These are phyloP conservation scores for Beris chalybata DNA, from an alignment of 2,888 invertebrate species.

Conservation along the genomic window DNA sequence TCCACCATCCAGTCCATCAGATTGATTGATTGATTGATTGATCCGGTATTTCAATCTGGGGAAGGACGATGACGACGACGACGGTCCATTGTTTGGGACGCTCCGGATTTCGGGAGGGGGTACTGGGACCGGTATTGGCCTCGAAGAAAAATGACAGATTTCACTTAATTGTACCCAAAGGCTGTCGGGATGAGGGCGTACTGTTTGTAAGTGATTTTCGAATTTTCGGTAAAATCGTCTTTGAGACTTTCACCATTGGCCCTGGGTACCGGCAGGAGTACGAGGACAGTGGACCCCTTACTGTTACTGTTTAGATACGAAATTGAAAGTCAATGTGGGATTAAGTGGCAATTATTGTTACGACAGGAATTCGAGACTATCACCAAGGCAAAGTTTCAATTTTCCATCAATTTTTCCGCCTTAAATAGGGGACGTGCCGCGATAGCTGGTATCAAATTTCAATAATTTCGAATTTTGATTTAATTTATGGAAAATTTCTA, in stretches of 20 bases:
- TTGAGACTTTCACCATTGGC: no score
- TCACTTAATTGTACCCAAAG: conserved; percentile 39
- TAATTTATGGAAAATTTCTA: no score
- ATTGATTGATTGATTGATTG: conserved; percentile 32
- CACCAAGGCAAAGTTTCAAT: conserved; percentile 21
- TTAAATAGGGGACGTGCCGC: no score
- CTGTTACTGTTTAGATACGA: conserved; percentile 9
- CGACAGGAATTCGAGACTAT: conserved; percentile 13
- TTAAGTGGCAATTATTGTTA: conserved; percentile 26
- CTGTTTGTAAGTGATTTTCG: conserved; percentile 35
- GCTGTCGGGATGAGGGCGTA: conserved; percentile 31
- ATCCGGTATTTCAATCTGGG: background rate
- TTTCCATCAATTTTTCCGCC: conserved; percentile 7
- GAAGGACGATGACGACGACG: background rate
- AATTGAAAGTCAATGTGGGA: conserved; percentile 8
- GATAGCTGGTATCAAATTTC: no score
- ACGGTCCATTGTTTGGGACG: conserved; percentile 18
- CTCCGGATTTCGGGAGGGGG: background rate
- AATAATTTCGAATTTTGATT: no score
- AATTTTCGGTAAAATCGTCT: conserved; percentile 9
- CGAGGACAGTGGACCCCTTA: background rate
- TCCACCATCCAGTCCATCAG: conserved; percentile 16
- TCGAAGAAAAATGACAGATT: conserved; percentile 35
- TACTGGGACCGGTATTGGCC: background rate
- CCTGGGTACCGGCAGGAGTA: background rate